Percentiles rank a stretch among this genome's conserved stretches.
Evolutionary conservation across 2,113 vertebrate species (phyloP).

Genomic region (Macaca fascicularis): T2T-MFA8v1.1 NC_088381.1:167964501-167965000

Average conservation of each 20-base stretch:
- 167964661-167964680: background rate
- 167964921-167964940: slow-evolving; percentile 86
- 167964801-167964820: slow-evolving; percentile 95
- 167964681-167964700: background rate
- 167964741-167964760: accelerated
- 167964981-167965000: background rate
- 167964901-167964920: slow-evolving; percentile 94
- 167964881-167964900: slow-evolving; percentile 97
- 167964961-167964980: accelerated
- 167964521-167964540: accelerated
- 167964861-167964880: slow-evolving; percentile 92
- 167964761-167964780: slow-evolving; percentile 35
- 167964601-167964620: background rate
- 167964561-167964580: background rate
- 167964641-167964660: background rate
- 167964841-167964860: slow-evolving; percentile 92
- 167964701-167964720: accelerated
- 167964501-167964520: accelerated
- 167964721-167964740: background rate
- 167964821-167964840: slow-evolving; percentile 91
- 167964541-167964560: accelerated
- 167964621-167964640: accelerated
- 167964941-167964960: accelerated
- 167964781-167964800: slow-evolving; percentile 90
- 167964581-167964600: background rate